Evolutionary conservation across 2,888 invertebrate species (phyloP).

Genomic region (Limnephilus lunatus): DNA sequence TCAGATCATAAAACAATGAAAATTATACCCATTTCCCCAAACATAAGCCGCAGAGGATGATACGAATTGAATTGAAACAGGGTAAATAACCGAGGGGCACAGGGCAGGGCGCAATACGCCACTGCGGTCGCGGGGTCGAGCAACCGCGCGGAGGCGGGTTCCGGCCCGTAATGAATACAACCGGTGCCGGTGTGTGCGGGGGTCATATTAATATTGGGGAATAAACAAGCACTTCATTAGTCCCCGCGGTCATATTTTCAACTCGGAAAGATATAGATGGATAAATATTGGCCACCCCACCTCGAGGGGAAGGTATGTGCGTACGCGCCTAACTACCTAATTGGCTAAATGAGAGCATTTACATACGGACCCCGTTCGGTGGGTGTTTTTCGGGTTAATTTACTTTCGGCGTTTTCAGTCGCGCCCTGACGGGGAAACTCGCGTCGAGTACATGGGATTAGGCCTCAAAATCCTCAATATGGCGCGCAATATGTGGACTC

Average conservation of each 20-base stretch:
- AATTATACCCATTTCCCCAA: background rate
- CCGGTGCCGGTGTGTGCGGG: slow-evolving; percentile 51
- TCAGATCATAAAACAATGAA: background rate
- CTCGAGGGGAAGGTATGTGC: slow-evolving; percentile 56
- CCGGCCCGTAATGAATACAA: slow-evolving; percentile 63
- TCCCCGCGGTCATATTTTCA: slow-evolving; percentile 68
- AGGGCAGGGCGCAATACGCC: slow-evolving; percentile 25
- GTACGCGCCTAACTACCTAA: slow-evolving; percentile 55
- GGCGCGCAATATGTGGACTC: background rate
- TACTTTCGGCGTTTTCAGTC: slow-evolving; percentile 47
- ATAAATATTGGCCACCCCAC: slow-evolving; percentile 60
- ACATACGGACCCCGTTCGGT: slow-evolving; percentile 47
- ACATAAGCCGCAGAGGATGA: slow-evolving; percentile 1
- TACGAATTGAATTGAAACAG: slow-evolving; percentile 13
- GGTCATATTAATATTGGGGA: slow-evolving; percentile 65
- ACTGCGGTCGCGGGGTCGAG: slow-evolving; percentile 30
- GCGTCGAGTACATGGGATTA: background rate
- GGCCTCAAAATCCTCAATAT: background rate
- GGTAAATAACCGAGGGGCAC: slow-evolving; percentile 30
- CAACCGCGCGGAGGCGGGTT: slow-evolving; percentile 42
- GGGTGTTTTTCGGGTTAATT: slow-evolving; percentile 54
- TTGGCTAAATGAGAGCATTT: slow-evolving; percentile 62
- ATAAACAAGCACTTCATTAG: slow-evolving; percentile 68
- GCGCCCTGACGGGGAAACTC: slow-evolving; percentile 18
- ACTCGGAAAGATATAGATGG: slow-evolving; percentile 64